Evolutionary conservation across 2,888 invertebrate species (phyloP).

Genomic region (Venustoraphidia nigricollis): DNA sequence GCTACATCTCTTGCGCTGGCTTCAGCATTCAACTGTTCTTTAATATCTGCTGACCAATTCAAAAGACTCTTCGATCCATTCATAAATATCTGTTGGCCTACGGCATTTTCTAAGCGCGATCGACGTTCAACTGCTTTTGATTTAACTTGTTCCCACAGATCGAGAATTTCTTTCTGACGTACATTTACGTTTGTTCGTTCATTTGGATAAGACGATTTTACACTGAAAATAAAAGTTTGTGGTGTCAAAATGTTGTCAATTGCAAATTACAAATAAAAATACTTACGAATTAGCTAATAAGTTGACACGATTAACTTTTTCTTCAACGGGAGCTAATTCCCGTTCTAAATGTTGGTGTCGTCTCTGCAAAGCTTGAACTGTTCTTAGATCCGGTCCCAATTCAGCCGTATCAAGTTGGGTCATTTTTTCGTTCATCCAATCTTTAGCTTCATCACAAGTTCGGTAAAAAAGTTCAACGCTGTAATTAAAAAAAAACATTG

Average conservation of each 20-base stretch:
- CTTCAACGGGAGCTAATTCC: constrained; percentile 86
- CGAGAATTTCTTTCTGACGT: constrained; percentile 70
- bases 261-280: constrained; percentile 1
- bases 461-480: constrained; percentile 92
- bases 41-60: constrained; percentile 69
- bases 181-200: constrained; percentile 74
- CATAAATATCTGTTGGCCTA: constrained; percentile 88
- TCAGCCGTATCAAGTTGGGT: constrained; percentile 67
- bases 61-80: constrained; percentile 66
- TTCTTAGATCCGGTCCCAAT: constrained; percentile 72
- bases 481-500: constrained; percentile 9
- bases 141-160: constrained; percentile 77
- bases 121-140: constrained; percentile 73
- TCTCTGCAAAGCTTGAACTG: constrained; percentile 80
- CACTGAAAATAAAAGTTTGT: constrained; percentile 33
- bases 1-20: constrained; percentile 70
- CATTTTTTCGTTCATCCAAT: constrained; percentile 97
- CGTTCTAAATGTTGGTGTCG: constrained; percentile 86
- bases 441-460: constrained; percentile 89
- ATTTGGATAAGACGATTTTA: constrained; percentile 82
- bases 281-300: constrained; percentile 71
- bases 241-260: not conserved
- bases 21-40: constrained; percentile 63
- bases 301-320: constrained; percentile 80
- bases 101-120: constrained; percentile 78